Conservation (phyloP, 37 sponge, comb jelly and placozoan species). For the Mnemiopsis leidyi region DNA sequence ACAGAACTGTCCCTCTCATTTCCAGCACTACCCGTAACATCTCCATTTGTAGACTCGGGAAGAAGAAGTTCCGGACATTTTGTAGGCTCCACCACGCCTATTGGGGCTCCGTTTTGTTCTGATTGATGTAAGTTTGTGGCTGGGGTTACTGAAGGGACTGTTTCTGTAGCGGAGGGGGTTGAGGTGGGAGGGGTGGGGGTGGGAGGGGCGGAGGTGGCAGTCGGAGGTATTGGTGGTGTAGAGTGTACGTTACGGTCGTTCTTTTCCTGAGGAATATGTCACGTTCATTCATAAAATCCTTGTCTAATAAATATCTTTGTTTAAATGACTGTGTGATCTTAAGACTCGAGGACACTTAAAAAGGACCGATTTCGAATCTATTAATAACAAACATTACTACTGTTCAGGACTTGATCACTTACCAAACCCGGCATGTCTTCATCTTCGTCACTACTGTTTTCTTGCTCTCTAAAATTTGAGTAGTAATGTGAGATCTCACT, state of each 20-base stretch:
- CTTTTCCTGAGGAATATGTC: background rate
- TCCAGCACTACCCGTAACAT: background rate
- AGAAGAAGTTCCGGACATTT: background rate
- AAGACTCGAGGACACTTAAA: no score
- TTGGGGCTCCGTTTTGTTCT: background rate
- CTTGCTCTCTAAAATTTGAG: background rate
- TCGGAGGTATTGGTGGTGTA: background rate
- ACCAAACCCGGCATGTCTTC: conserved; percentile 55
- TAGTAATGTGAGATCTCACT: no score
- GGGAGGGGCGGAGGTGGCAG: background rate
- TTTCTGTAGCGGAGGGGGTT: background rate
- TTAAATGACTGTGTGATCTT: no score
- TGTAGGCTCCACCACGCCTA: background rate
- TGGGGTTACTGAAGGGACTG: background rate
- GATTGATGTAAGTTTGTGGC: background rate
- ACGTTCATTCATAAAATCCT: no score
- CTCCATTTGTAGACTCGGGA: background rate
- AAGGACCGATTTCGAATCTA: no score
- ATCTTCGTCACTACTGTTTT: conserved; percentile 37
- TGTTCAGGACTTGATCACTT: background rate
- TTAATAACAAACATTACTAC: no score
- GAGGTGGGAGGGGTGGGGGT: background rate
- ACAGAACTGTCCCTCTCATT: background rate
- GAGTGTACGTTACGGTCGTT: background rate
- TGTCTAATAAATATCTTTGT: no score